Evolutionary conservation across 2,888 invertebrate genomes (phyloP).

Genomic region (Halictus quadricinctus): DNA sequence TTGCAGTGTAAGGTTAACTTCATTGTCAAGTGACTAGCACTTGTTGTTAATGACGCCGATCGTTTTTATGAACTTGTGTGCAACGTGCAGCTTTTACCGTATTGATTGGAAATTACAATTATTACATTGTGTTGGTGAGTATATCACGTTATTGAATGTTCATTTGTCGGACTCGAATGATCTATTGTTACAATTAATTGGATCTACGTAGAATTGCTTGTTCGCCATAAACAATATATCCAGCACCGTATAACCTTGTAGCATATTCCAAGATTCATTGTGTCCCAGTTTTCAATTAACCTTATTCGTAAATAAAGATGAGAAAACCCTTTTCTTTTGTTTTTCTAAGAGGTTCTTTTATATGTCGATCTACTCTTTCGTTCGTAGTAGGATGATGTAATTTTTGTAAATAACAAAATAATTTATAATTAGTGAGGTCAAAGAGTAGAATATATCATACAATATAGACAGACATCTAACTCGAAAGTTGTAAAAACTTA

Average conservation of each 20-base stretch:
- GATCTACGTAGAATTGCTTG: not conserved
- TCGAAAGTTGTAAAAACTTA: not conserved
- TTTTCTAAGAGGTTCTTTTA: not conserved
- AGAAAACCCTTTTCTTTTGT: not conserved
- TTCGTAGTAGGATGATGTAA: not conserved
- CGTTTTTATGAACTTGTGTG: not conserved
- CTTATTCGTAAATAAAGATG: not conserved
- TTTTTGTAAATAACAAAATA: not conserved
- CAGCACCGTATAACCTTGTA: not conserved
- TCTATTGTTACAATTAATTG: not conserved
- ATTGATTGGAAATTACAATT: not conserved
- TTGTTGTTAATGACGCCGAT: not conserved
- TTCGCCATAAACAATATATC: not conserved
- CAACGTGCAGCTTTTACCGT: not conserved
- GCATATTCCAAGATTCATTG: not conserved
- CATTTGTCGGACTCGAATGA: not conserved
- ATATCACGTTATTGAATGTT: not conserved
- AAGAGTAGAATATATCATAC: no score
- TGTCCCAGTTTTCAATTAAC: not conserved
- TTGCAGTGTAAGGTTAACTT: not conserved
- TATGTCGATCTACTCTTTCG: not conserved
- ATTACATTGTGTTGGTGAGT: not conserved
- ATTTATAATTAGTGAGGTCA: not conserved
- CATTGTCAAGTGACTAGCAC: not conserved
- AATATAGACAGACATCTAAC: not conserved